These are phyloP conservation scores for Caretta caretta DNA, from an alignment of 2,113 vertebrate species.

Conservation along the genomic window DNA sequence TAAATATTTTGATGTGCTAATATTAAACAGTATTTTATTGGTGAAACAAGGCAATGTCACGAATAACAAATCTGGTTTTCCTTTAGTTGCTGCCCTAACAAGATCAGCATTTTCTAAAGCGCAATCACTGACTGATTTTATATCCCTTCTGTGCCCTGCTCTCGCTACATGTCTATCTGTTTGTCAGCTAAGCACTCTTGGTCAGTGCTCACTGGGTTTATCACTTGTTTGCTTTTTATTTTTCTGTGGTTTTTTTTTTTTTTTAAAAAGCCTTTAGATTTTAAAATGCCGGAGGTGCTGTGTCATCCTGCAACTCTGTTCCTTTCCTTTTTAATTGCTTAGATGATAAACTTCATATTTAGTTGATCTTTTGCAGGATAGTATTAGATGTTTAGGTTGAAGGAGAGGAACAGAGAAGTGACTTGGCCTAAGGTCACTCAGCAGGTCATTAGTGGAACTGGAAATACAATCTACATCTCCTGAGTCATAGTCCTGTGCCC, in stretches of 20 bases:
- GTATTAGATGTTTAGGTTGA: background rate
- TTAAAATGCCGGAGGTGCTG: background rate
- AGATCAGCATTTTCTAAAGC: background rate
- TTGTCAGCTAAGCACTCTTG: background rate
- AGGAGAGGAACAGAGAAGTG: background rate
- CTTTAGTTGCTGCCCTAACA: background rate
- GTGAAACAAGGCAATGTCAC: background rate
- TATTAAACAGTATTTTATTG: background rate
- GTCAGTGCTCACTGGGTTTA: background rate
- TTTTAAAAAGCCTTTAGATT: background rate
- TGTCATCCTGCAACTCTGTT: background rate
- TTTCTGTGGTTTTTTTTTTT: background rate
- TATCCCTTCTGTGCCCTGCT: background rate
- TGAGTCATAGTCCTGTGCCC: background rate
- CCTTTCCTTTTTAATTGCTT: background rate
- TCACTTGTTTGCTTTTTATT: background rate
- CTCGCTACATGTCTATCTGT: background rate
- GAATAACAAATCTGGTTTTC: background rate
- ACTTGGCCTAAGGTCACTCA: background rate
- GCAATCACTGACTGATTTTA: background rate
- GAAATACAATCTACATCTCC: background rate
- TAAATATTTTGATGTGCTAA: background rate
- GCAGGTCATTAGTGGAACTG: background rate
- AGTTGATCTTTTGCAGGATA: background rate
- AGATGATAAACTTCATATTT: background rate